Conservation (phyloP, 2,113 vertebrate species). For the Anguilla rostrata region DNA sequence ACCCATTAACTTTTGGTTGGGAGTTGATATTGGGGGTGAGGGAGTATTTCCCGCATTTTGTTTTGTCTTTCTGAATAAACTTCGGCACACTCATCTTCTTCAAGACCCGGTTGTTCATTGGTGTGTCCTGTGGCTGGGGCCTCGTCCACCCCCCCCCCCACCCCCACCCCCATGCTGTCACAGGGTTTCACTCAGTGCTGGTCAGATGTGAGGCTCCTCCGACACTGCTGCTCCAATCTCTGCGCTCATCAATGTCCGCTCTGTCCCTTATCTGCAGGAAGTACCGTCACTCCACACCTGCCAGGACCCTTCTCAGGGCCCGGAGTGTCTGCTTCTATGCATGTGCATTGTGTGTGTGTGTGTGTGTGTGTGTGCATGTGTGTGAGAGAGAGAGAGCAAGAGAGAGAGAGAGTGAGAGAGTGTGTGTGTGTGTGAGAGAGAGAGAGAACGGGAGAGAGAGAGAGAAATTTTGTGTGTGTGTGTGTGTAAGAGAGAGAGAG, state of each 20-base stretch:
- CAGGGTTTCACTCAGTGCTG: not conserved
- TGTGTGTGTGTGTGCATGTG: not conserved
- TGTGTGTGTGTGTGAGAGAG: not conserved
- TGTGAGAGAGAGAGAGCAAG: not conserved
- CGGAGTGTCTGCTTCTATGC: not conserved
- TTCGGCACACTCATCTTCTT: not conserved
- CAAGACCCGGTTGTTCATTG: not conserved
- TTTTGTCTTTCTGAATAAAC: not conserved
- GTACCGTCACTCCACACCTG: slow-evolving; percentile 23
- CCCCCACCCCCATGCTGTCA: not conserved
- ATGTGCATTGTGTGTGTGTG: not conserved
- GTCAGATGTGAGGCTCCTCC: not conserved
- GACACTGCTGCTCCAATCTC: not conserved
- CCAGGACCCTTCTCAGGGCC: not conserved
- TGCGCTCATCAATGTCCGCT: not conserved
- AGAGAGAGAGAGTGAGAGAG: too few species aligned
- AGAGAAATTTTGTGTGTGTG: too few species aligned
- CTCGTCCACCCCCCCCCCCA: too few species aligned
- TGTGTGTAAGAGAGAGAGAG: too few species aligned
- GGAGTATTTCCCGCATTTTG: not conserved
- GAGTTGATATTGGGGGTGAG: not conserved
- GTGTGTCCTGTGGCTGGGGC: not conserved
- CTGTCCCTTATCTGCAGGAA: slow-evolving; percentile 25
- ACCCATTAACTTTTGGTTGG: not conserved
- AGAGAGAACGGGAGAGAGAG: too few species aligned